Evolutionary conservation across 1,140 invertebrate genomes (phyloP).

Genomic region (Drosophila pachea): DNA sequence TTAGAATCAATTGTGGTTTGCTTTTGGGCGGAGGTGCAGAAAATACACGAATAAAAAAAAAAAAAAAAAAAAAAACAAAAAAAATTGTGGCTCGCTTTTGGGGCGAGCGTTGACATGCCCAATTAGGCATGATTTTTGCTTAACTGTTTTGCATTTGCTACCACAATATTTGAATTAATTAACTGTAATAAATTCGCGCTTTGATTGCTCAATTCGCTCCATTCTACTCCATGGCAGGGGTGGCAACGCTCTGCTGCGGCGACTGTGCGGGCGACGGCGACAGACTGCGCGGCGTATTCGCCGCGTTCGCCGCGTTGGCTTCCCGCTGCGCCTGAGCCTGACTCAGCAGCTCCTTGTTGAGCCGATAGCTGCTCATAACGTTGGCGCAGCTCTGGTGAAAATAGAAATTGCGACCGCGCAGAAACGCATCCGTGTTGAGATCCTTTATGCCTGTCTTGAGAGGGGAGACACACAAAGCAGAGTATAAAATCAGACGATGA

Average conservation of each 20-base stretch:
- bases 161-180: constrained; percentile 66
- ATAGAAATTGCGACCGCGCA: constrained; percentile 77
- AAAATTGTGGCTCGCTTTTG: constrained; percentile 39
- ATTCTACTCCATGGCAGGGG: constrained; percentile 52
- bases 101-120: constrained; percentile 36
- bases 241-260: constrained; percentile 62
- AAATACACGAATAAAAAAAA: not conserved
- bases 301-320: constrained; percentile 32
- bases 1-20: constrained; percentile 9
- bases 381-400: constrained; percentile 78
- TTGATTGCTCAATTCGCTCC: constrained; percentile 54
- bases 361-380: constrained; percentile 74
- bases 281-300: constrained; percentile 57
- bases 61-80: not conserved
- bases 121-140: constrained; percentile 47
- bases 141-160: constrained; percentile 62
- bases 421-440: constrained; percentile 73
- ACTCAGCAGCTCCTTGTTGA: constrained; percentile 71
- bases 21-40: constrained; percentile 16
- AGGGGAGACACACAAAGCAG: constrained; percentile 35
- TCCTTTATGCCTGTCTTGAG: constrained; percentile 79
- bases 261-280: constrained; percentile 66
- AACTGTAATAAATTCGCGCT: constrained; percentile 74
- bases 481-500: constrained; percentile 22
- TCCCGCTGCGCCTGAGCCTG: constrained; percentile 60